A percentile compares a stretch with the other conserved stretches of the same genome.
Evolutionary conservation across 2,797 vertebrate species (phyloP).

Genomic region (Oreortyx pictus): DNA sequence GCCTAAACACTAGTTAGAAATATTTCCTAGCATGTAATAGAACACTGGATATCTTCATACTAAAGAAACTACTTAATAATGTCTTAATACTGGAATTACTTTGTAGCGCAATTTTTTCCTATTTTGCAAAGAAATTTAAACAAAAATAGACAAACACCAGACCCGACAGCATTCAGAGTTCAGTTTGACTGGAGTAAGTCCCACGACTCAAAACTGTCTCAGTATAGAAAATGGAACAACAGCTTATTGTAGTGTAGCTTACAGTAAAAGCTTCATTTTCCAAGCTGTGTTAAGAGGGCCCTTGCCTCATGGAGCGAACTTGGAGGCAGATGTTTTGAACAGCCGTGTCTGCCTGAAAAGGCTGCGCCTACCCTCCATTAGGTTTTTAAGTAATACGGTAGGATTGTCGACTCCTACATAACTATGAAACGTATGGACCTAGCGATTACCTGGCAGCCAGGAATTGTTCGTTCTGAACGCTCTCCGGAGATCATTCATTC

Average conservation of each 20-base stretch:
- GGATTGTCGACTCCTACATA: neutral
- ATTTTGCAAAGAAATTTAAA: neutral
- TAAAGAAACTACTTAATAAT: neutral
- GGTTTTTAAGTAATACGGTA: neutral
- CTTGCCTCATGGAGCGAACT: neutral
- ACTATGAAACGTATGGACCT: neutral
- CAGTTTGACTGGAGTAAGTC: neutral
- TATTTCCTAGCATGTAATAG: neutral
- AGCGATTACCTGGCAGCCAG: neutral
- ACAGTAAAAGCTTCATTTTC: neutral
- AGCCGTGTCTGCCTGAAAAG: neutral
- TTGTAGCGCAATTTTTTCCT: neutral
- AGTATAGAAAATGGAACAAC: neutral
- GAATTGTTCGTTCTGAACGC: neutral
- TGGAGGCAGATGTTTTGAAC: neutral
- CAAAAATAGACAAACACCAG: neutral
- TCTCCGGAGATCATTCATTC: fast-evolving
- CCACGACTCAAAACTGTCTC: neutral
- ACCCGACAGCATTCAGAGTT: neutral
- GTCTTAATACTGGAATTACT: neutral
- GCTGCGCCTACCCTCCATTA: neutral
- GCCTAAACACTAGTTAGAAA: neutral
- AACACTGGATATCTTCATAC: neutral
- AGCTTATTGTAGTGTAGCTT: fast-evolving
- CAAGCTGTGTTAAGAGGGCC: neutral